These are phyloP conservation scores for Leucoraja ocellata DNA, from an alignment of 2,797 vertebrate genomes.

Conservation along the genomic window DNA sequence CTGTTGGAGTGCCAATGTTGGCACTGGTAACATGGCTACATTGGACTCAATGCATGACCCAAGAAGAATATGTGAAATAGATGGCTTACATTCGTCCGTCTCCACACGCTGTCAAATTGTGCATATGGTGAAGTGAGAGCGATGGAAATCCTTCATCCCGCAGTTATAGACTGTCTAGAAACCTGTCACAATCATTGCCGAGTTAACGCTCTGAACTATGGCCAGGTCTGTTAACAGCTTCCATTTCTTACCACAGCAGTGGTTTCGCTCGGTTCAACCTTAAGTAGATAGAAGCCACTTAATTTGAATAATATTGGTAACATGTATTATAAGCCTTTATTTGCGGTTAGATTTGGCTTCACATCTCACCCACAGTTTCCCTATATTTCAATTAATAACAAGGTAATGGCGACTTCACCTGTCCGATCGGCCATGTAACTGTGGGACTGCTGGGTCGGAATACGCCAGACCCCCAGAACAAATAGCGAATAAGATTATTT, in stretches of 20 bases:
- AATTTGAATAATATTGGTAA: background rate
- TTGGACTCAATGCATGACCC: slow-evolving; percentile 44
- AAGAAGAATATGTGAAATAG: slow-evolving; percentile 45
- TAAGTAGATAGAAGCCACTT: background rate
- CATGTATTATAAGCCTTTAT: background rate
- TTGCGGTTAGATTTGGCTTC: background rate
- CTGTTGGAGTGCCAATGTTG: background rate
- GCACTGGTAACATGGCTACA: slow-evolving; percentile 45
- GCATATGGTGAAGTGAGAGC: slow-evolving; percentile 45
- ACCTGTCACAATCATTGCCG: slow-evolving; percentile 59
- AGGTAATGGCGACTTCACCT: background rate
- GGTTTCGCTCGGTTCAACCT: background rate
- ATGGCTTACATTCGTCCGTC: slow-evolving; percentile 45
- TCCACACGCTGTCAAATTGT: slow-evolving; percentile 41
- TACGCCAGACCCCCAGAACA: no score
- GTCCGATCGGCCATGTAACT: background rate
- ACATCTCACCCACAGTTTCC: no score
- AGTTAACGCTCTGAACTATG: slow-evolving; percentile 60
- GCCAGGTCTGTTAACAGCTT: slow-evolving; percentile 61
- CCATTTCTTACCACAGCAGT: slow-evolving; percentile 57
- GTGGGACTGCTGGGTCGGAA: no score
- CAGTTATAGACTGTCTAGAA: slow-evolving; percentile 52
- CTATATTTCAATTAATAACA: background rate
- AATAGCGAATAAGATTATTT: no score
- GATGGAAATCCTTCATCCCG: slow-evolving; percentile 47